Evolutionary conservation across 1,140 invertebrate genomes (phyloP), one percentile per base, ranked within the genome.

Genomic region (Aculops lycopersici): DNA sequence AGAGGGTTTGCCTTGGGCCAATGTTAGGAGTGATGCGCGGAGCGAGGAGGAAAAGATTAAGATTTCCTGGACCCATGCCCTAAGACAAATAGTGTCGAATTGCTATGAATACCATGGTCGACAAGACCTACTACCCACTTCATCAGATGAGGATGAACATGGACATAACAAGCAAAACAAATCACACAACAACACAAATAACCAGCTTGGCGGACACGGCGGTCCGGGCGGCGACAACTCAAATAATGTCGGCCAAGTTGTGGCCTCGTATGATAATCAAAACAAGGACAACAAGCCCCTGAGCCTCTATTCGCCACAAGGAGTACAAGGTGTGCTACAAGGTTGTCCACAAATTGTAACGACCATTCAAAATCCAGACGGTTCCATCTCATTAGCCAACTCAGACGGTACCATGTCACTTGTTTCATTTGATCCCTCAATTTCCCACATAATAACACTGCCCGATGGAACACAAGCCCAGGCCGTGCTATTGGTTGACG

Each of bases 101-200:
- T 92, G 84, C 61, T 92, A 92, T 21, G 86, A 84, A 62, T 86
- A 79, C 59, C 84, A 92, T 58, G 80, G 80, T 2, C 65, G 84
- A 49, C 80, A 90, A 60, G 84, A 92, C 58, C 63, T 92, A 21
- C 59, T 92, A 47, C 81, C 83, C 3, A 78, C 78, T n/a, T 88
- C 88, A 58, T 74, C 66, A 41, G 81, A 86, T 51, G 78, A 84
- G 39, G 74, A 81, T 38, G n/a, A n/a, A n/a, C n/a, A n/a, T n/a
- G n/a, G n/a, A n/a, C n/a, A n/a, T n/a, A n/a, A n/a, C n/a, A 75
- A 79, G 41, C 74, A 75, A 41, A 53, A 53, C 14, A 35, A 14
- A 35, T 14, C 31, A 35, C 14, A 14, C 31, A 14, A 14, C 14
- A 35, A 35, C 31, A n/a, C n/a, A n/a, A n/a, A n/a, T n/a, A n/a